Percentiles rank a stretch among this genome's conserved stretches.
Evolutionary conservation across 2,888 invertebrate species (phyloP).

Genomic region (Erebia ligea): DNA sequence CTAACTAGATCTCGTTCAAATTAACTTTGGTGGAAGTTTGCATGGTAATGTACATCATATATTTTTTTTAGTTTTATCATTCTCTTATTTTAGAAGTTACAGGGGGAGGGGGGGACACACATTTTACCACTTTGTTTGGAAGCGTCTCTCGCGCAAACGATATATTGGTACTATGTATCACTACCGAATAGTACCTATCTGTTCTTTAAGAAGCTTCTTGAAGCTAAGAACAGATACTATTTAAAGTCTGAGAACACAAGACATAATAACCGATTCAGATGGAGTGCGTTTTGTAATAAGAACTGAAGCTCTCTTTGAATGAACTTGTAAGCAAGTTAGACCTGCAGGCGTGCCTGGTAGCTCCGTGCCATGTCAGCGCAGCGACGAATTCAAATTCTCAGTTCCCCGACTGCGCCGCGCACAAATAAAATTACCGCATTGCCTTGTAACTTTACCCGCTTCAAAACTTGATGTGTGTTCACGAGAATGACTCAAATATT

Average conservation of each 20-base stretch:
- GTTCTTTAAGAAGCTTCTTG: too few species aligned
- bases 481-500: background rate
- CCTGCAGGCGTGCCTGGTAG: background rate
- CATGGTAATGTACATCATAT: too few species aligned
- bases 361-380: conserved; percentile 1
- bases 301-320: background rate
- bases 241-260: background rate
- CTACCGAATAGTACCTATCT: too few species aligned
- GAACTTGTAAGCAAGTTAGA: conserved; percentile 16
- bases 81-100: too few species aligned
- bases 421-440: conserved; percentile 14
- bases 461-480: background rate
- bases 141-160: too few species aligned
- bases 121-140: too few species aligned
- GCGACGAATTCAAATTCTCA: conserved; percentile 12
- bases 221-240: background rate
- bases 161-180: too few species aligned
- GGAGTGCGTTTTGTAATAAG: background rate
- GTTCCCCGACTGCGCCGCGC: conserved; percentile 4
- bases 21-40: too few species aligned
- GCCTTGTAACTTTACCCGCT: background rate
- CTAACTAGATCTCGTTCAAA: too few species aligned
- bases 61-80: too few species aligned
- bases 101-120: too few species aligned
- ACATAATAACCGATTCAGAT: too few species aligned